Base-by-base conservation (phyloP, 2,888 invertebrate genomes). In the Eristalinus aeneus region DNA sequence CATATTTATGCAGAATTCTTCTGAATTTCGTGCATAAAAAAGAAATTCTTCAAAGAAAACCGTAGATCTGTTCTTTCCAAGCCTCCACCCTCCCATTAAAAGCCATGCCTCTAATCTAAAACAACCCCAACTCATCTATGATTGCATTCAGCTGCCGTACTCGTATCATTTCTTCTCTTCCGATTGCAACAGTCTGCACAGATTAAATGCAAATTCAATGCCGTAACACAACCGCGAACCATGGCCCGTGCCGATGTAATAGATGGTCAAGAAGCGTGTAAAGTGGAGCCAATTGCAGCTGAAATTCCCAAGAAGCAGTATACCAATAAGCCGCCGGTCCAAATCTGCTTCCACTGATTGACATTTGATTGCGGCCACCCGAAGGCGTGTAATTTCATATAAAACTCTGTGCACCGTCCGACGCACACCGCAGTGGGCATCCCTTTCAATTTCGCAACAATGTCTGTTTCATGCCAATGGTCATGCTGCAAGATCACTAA, bases 321-420 rank as follows among this genome's bases (percentile, higher is more conserved):
- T n/a, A 69, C 31, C 75, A 71, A 58, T 72, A 61, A 73, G 60
- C 69, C 64, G 56, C 31, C 73, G 68, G 78, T 74, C 68, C 69
- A 65, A 78, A 69, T 69, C 53, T 53, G 39, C 46, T 36, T 32
- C 22, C 64, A 46, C 39, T 83, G 78, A 83, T 78, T 78, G 83
- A 78, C 83, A 69, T 83, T 69, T 83, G 78, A 83, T 83, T 73
- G 58, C 78, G 46, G 27, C 61, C 65, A 61, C 82, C 77, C 77
- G 20, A 68, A 63, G 82, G 2, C 27, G 56, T 67, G 61, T 77
- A 23, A 61, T 83, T 76, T 76, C 23, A 8, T 61, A 63, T 22
- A 54, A 68, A 63, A 27, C 12, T 27, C 34, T 20, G 5, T 8
- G 8, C 16, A 1, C 23, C 60, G 20, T 31, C 61, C 67, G 61